Percentiles rank a stretch among this genome's conserved stretches.
Evolutionary conservation across 2,797 vertebrate genomes (phyloP).

Genomic region (Syngnathus acus): DNA sequence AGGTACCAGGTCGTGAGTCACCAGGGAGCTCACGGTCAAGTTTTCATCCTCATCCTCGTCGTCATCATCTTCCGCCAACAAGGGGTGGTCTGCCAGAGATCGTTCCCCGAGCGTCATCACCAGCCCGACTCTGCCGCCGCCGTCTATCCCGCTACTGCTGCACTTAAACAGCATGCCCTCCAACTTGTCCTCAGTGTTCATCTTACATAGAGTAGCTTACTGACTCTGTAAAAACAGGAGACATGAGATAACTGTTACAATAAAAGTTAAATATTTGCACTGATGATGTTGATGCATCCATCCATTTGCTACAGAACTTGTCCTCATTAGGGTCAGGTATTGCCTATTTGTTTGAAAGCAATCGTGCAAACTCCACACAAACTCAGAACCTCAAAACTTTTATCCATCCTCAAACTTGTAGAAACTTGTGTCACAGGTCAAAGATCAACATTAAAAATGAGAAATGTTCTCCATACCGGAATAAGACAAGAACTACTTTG

Average conservation of each 20-base stretch:
- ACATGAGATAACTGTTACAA: background rate
- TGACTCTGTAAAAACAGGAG: conserved; percentile 16
- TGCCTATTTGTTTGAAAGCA: background rate
- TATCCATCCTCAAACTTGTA: background rate
- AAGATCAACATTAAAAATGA: background rate
- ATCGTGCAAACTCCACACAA: background rate
- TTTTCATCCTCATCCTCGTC: conserved; percentile 78
- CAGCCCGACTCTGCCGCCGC: conserved; percentile 60
- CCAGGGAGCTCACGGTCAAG: conserved; percentile 80
- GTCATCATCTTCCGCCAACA: conserved; percentile 81
- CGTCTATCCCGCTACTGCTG: conserved; percentile 77
- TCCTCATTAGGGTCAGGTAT: background rate
- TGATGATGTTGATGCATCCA: background rate
- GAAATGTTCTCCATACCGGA: background rate
- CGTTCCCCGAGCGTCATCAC: conserved; percentile 86
- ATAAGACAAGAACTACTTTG: background rate
- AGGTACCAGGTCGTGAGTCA: conserved; percentile 88
- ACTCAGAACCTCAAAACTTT: background rate
- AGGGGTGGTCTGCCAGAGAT: conserved; percentile 83
- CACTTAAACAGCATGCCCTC: conserved; percentile 96
- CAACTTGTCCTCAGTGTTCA: conserved; percentile 97
- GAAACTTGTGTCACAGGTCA: background rate
- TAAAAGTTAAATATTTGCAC: background rate
- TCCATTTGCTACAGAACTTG: background rate
- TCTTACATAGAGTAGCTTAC: conserved; percentile 66